Evolutionary conservation across 37 sponge, comb jelly and placozoan species (phyloP), one percentile per base, ranked within the genome.

Genomic region (Tethya wilhelma): DNA sequence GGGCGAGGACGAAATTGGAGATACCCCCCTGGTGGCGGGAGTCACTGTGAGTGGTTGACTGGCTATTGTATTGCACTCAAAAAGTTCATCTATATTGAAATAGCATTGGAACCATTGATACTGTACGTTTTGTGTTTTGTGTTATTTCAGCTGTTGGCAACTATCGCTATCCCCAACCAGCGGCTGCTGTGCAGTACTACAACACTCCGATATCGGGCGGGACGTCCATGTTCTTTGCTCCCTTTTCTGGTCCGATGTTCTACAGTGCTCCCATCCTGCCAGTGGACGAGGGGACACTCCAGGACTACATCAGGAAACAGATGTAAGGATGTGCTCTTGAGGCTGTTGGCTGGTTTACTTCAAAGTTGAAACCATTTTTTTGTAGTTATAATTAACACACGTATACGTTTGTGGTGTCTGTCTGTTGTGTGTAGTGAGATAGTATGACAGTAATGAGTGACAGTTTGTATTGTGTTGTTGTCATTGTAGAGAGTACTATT

Each of bases 401-500:
- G 67, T 64, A 17, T 64, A n/a, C n/a, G n/a, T n/a, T n/a, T n/a
- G n/a, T n/a, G n/a, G n/a, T n/a, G n/a, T n/a, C n/a, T n/a, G n/a
- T n/a, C n/a, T n/a, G n/a, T n/a, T n/a, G n/a, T n/a, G n/a, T n/a
- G n/a, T n/a, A n/a, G n/a, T n/a, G n/a, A n/a, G n/a, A n/a, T n/a
- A n/a, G n/a, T n/a, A n/a, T n/a, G n/a, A n/a, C n/a, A n/a, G n/a
- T n/a, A n/a, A n/a, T n/a, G 53, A 49, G 53, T 14, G 14, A 49
- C 53, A 49, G 53, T 49, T 49, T 49, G 53, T 49, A 49, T 14
- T 19, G 53, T 49, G 9, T 9, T 49, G 63, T 26, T 25, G 6
- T n/a, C 22, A 60, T 60, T 25, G 28, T 73, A 99, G 97, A 28
- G 95, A 96, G 39, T 99, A 99, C 64, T 99, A 96, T 70, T 96